Base-by-base conservation (phyloP, 2,888 invertebrate species). In the Acleris literana region DNA sequence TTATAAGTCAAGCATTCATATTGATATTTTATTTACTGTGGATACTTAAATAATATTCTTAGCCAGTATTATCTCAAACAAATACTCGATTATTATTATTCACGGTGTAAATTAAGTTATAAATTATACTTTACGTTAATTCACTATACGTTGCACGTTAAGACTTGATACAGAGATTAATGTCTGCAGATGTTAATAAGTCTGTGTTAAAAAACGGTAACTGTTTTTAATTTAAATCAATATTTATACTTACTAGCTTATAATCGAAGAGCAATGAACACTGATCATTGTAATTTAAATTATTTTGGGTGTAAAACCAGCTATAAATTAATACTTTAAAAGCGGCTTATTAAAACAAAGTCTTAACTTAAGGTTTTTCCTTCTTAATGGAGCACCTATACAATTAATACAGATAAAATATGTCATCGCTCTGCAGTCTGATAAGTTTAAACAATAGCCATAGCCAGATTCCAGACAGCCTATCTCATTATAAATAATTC, bases 401-500 rank as follows among this genome's bases (percentile, higher is more conserved):
- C 52, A 66, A 66, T 61, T 44, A 55, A 61, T 62, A 52, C 29
- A 6, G 51, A 39, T 52, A 52, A 57, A 62, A 62, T 62, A 66
- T 62, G 44, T 62, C 39, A 66, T 33, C 52, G 48, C 18, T 46
- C 22, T 16, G 39, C 44, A 25, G 57, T 74, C 75, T 74, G 78
- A 86, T 86, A 88, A 88, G 88, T 88, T 82, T 79, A 78, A 77
- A 72, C 69, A 66, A 66, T 66, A 66, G 64, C 68, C 72, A 62
- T 66, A 62, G 64, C 68, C 72, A 76, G 74, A 83, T 84, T 78
- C 72, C 68, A 72, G 76, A 76, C 70, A 76, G 74, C 73, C 70
- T 64, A 70, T 70, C 63, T 68, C 69, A 71, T 33, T 76, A 87
- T 89, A 83, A 87, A 90, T 90, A 82, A 89, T 90, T 86, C 79